Evolutionary conservation across 2,797 vertebrate genomes (phyloP), one percentile per base, ranked within the genome.

Genomic region (Peromyscus nudipes): DNA sequence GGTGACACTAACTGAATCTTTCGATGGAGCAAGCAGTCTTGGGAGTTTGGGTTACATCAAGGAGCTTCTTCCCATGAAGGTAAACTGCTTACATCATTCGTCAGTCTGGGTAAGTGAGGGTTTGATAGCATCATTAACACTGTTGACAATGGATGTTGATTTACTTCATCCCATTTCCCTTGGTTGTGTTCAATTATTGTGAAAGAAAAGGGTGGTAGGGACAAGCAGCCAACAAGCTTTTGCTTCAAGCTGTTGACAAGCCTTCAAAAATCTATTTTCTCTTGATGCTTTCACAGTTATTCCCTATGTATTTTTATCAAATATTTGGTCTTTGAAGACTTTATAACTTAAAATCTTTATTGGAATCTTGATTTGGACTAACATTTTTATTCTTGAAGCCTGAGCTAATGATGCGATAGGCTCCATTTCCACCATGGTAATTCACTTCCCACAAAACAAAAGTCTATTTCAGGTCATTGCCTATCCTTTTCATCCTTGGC

Each of bases 401-500:
- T 67, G 11, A 23, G 9, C 23, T 67, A 76, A 69, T 34, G 49
- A 80, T 27, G 1, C 77, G 29, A 65, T 8, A 31, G 31, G n/a
- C 17, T 81, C 40, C 67, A 85, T 90, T 76, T 92, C n/a, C 6
- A 49, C 2, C 14, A 9, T 83, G 34, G 27, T 0, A 31, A 9
- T 94, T 88, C 91, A 49, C 10, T 84, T 88, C 46, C 75, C 34
- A 40, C 62, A 79, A 96, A 93, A 90, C 19, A 69, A 93, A 93
- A 64, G 52, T 85, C 55, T 90, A 34, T 71, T 88, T 85, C 6
- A 84, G 80, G 52, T 16, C 17, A 13, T 62, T 81, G 52, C 62
- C 23, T 77, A 19, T 31, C 27, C 25, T 71, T 60, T 86, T 88
- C n/a, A n/a, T 67, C 62, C 21, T 82, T 82, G 57, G 40, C 3